phyloP scores from a whole-genome alignment of 1,140 invertebrate genomes.

The Xylocopa sonorina region DNA sequence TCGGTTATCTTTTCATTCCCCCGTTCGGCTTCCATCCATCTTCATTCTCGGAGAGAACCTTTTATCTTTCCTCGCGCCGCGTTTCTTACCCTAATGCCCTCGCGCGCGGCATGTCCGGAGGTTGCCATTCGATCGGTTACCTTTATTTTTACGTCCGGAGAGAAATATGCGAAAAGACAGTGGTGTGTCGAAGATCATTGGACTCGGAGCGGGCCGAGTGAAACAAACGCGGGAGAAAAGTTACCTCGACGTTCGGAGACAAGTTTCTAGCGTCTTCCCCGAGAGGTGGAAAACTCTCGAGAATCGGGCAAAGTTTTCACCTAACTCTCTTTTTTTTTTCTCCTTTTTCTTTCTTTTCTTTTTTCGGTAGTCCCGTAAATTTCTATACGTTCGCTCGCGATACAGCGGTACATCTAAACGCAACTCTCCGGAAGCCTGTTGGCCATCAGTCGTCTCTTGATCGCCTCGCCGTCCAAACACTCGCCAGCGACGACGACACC shows the following conservation, averaged over 20 bases:
- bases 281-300: conserved; percentile 45
- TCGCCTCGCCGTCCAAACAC: conserved; percentile 84
- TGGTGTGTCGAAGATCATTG: conserved; percentile 57
- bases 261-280: conserved; percentile 28
- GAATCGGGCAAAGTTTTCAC: conserved; percentile 49
- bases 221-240: conserved; percentile 9
- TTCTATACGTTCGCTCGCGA: no score
- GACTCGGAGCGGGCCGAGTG: neutral
- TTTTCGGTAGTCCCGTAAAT: neutral
- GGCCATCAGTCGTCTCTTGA: conserved; percentile 88
- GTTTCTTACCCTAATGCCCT: conserved; percentile 56
- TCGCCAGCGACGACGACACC: conserved; percentile 78
- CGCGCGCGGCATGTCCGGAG: conserved; percentile 41
- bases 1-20: conserved; percentile 39
- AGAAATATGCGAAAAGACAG: conserved; percentile 48
- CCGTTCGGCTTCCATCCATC: conserved; percentile 70
- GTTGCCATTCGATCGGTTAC: conserved; percentile 51
- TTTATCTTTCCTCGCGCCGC: conserved; percentile 66
- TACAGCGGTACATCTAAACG: conserved; percentile 84
- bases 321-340: conserved; percentile 42
- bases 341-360: neutral
- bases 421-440: conserved; percentile 89
- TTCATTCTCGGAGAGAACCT: conserved; percentile 64
- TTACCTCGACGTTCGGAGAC: conserved; percentile 38
- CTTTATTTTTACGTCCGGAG: no score